Evolutionary conservation across 1,140 invertebrate species (phyloP).

Genomic region (Drosophila auraria): DNA sequence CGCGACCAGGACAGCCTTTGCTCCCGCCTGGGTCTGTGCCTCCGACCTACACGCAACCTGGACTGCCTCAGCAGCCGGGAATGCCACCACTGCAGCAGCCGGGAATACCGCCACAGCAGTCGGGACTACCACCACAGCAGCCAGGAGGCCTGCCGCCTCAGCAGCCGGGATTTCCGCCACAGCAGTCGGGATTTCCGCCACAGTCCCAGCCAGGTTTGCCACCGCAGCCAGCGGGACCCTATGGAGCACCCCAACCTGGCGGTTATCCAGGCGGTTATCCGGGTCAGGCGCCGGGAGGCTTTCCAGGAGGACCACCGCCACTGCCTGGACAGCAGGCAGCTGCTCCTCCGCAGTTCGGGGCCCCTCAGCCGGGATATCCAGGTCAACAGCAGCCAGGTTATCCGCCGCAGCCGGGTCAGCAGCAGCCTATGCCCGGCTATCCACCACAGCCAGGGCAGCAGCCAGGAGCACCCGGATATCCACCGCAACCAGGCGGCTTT

Average conservation of each 20-base stretch:
- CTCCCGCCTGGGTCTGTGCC: constrained; percentile 1
- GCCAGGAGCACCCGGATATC: constrained; percentile 55
- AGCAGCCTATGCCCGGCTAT: constrained; percentile 53
- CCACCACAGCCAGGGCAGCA: constrained; percentile 64
- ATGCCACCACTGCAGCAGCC: constrained; percentile 11
- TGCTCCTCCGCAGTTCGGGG: constrained; percentile 33
- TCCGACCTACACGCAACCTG: constrained; percentile 9
- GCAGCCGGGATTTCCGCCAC: constrained; percentile 34
- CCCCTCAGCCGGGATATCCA: constrained; percentile 57
- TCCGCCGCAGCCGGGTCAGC: constrained; percentile 61
- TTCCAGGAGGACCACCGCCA: constrained; percentile 60
- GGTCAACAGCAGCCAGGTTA: constrained; percentile 71
- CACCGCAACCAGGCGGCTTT: constrained; percentile 65
- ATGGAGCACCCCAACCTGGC: constrained; percentile 38
- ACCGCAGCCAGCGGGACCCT: constrained; percentile 32
- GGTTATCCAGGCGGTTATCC: constrained; percentile 42
- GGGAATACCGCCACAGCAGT: constrained; percentile 36
- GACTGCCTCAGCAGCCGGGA: constrained; percentile 19
- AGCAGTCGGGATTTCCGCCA: constrained; percentile 9
- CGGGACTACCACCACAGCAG: constrained; percentile 11
- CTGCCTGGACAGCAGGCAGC: constrained; percentile 30
- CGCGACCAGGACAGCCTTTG: constrained; percentile 39
- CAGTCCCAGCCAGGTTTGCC: constrained; percentile 38
- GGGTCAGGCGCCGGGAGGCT: constrained; percentile 30
- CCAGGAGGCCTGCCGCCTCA: constrained; percentile 17